Evolutionary conservation across 1,140 invertebrate species (phyloP), one percentile per base, ranked within the genome.

Genomic region (Drosophila ananassae): DNA sequence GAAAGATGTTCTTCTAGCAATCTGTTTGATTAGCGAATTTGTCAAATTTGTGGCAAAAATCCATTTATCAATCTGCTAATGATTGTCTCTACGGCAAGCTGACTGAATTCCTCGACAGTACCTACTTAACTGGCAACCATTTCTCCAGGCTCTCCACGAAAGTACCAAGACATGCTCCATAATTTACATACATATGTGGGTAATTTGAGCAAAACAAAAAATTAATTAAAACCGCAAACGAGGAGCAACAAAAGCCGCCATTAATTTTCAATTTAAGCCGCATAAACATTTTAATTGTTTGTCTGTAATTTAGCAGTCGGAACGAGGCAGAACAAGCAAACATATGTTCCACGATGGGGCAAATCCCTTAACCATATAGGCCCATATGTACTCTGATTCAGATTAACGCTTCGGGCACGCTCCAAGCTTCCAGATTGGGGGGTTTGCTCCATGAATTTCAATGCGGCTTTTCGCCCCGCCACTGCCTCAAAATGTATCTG

Each of bases 11-110:
- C 57, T 64, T 37, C 22, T 37, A 52, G 50, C 80, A 56, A 66
- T 78, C 64, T 89, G 75, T 87, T 87, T 82, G 82, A 89, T 83
- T 89, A 79, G 79, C 67, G 68, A 87, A 87, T 89, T 87, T 87
- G 83, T 89, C 82, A 79, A 87, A 87, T 87, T 83, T 87, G 79
- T 39, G 79, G 73, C 32, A 21, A 66, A 79, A 79, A 58, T 61
- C 76, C 56, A 87, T 87, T 87, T 89, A 68, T 87, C 83, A 87
- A 79, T 34, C 39, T 73, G 24, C 79, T 87, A 87, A 87, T 87
- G 82, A 76, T 89, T 61, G 47, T 53, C 46, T 62, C 7, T 2
- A n/a, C 12, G 2, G 7, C 2, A 1, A 10, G 5, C 25, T 21
- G 28, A 47, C 25, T n/a, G n/a, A 63, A 32, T 24, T 44, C 63